Evolutionary conservation across 2,113 vertebrate species (phyloP).

Genomic region (Mustela lutreola): DNA sequence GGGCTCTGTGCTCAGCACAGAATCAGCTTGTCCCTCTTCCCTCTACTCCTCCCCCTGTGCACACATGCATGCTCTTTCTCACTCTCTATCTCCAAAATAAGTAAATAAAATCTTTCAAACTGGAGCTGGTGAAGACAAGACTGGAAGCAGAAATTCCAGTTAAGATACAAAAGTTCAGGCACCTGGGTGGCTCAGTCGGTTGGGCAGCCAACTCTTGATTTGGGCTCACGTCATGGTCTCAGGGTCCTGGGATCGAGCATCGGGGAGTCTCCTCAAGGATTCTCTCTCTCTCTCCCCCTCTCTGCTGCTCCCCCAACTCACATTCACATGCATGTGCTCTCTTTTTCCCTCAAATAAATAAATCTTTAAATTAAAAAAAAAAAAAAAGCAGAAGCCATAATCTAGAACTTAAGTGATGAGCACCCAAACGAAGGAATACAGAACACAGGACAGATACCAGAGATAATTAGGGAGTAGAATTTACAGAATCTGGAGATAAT

Average conservation of each 20-base stretch:
- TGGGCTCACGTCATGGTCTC: neutral
- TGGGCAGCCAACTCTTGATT: neutral
- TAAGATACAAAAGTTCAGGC: neutral
- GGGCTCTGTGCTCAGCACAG: neutral
- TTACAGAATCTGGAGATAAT: constrained; percentile 4
- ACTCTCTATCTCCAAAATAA: neutral
- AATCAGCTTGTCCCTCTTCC: neutral
- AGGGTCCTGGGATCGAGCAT: neutral
- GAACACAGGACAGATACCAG: neutral
- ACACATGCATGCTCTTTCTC: neutral
- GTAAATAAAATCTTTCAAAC: neutral
- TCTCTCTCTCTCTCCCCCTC: neutral
- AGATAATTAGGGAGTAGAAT: constrained; percentile 13
- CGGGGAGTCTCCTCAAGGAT: neutral
- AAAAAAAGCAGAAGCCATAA: neutral
- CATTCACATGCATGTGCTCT: neutral
- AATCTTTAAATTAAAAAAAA: neutral
- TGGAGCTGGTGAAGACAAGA: neutral
- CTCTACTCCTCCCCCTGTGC: neutral
- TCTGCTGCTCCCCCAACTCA: neutral
- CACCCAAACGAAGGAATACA: neutral
- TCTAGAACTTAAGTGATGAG: neutral
- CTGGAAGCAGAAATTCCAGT: neutral
- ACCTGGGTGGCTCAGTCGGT: neutral
- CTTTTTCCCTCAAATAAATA: neutral